These are phyloP conservation scores for Dicranocentrus wangi DNA, from an alignment of 2,888 invertebrate species.

Conservation along the genomic window DNA sequence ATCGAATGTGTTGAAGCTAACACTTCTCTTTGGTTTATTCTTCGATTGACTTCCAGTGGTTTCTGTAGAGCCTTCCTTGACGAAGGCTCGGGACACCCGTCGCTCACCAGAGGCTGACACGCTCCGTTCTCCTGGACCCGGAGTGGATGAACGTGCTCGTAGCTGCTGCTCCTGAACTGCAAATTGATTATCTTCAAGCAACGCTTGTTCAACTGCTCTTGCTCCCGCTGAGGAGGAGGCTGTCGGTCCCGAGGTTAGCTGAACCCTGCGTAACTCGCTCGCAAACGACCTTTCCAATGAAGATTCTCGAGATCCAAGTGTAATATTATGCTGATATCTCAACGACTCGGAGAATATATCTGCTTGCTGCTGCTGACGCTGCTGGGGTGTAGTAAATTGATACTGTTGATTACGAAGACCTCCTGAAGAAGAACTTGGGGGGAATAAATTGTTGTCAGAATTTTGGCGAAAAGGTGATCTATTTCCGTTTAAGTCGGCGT, in stretches of 20 bases:
- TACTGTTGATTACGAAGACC: slow-evolving; percentile 33
- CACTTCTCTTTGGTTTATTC: slow-evolving; percentile 60
- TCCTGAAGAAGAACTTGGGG: neutral
- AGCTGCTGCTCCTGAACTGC: neutral
- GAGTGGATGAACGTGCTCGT: slow-evolving; percentile 46
- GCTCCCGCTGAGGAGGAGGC: slow-evolving; percentile 22
- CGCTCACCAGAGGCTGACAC: slow-evolving; percentile 29
- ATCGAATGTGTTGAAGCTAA: slow-evolving; percentile 62
- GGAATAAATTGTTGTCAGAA: slow-evolving; percentile 12
- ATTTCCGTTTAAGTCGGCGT: slow-evolving; percentile 30
- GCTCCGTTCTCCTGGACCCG: slow-evolving; percentile 40
- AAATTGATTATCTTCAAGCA: neutral
- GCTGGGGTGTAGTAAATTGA: slow-evolving; percentile 1
- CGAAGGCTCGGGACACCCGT: slow-evolving; percentile 21
- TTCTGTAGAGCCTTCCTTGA: slow-evolving; percentile 52
- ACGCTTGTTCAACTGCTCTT: slow-evolving; percentile 30
- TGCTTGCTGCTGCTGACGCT: slow-evolving; percentile 19
- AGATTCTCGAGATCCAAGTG: slow-evolving; percentile 44
- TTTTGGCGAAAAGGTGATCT: slow-evolving; percentile 40
- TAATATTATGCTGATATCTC: slow-evolving; percentile 43
- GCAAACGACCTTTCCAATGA: slow-evolving; percentile 46
- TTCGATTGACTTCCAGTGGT: slow-evolving; percentile 31
- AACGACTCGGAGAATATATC: slow-evolving; percentile 44
- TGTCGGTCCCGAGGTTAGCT: neutral
- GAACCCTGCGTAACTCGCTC: slow-evolving; percentile 12